Evolutionary conservation across 2,888 invertebrate genomes (phyloP).

Genomic region (Leptinotarsa tumamoca): DNA sequence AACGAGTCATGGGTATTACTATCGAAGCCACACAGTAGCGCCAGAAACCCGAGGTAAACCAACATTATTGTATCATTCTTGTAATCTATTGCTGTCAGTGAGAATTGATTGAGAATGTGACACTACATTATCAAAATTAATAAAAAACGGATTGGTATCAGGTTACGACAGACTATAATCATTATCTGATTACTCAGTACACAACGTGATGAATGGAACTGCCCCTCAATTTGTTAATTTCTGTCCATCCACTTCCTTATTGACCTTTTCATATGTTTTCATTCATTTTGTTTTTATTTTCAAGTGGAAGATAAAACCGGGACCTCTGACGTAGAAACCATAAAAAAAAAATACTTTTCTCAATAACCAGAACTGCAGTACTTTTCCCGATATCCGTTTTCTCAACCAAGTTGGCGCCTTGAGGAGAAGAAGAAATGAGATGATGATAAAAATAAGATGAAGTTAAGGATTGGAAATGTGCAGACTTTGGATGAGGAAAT

Average conservation of each 20-base stretch:
- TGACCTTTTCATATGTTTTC: not conserved
- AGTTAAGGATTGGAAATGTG: too few relatives aligned
- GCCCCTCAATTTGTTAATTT: constrained; percentile 4
- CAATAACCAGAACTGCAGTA: too few relatives aligned
- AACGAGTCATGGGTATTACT: not conserved
- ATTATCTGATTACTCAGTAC: constrained; percentile 6
- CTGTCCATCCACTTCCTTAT: not conserved
- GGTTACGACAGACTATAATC: constrained; percentile 6
- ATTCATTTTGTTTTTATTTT: too few relatives aligned
- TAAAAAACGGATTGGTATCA: constrained; percentile 3
- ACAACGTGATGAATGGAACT: not conserved
- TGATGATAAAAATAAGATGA: too few relatives aligned
- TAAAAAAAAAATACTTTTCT: too few relatives aligned
- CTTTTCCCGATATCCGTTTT: too few relatives aligned
- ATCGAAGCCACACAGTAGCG: not conserved
- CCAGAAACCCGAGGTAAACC: not conserved
- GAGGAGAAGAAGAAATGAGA: too few relatives aligned
- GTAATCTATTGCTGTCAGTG: not conserved
- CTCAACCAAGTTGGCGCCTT: too few relatives aligned
- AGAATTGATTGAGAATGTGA: constrained; percentile 10
- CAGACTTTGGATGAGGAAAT: too few relatives aligned
- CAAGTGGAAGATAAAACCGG: too few relatives aligned
- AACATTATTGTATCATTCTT: not conserved
- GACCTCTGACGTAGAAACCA: too few relatives aligned
- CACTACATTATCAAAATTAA: constrained; percentile 12